A percentile compares a stretch with the other conserved stretches of the same genome.
phyloP scores from a whole-genome alignment of 1,140 invertebrate genomes.

The Mizuhopecten yessoensis region DNA sequence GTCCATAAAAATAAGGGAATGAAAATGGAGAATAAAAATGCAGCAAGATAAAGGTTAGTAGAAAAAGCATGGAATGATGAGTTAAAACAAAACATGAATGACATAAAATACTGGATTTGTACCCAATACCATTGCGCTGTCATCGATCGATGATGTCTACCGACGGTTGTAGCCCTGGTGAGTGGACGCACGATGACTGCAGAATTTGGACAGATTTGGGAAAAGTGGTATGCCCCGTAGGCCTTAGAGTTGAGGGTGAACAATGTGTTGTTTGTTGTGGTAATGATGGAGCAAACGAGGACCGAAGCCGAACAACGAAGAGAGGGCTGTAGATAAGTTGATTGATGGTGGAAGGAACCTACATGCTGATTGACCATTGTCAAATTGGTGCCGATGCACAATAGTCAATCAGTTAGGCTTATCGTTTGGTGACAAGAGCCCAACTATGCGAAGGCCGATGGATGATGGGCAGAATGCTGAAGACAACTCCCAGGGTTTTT shows the following conservation, averaged over 20 bases:
- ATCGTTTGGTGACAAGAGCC: not conserved
- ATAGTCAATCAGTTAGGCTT: not conserved
- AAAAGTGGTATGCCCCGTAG: conserved; percentile 15
- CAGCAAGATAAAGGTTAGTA: conserved; percentile 34
- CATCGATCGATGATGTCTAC: conserved; percentile 22
- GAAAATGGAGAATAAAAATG: not conserved
- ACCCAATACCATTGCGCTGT: conserved; percentile 26
- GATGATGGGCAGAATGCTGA: conserved; percentile 31
- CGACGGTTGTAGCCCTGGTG: not conserved
- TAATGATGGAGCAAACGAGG: conserved; percentile 30
- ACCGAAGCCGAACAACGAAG: conserved; percentile 31
- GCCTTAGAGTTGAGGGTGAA: conserved; percentile 12
- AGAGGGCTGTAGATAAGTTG: conserved; percentile 32
- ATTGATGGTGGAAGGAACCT: conserved; percentile 37
- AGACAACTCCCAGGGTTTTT: conserved; percentile 9
- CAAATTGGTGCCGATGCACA: not conserved
- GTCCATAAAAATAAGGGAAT: not conserved
- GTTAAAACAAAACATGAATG: conserved; percentile 39
- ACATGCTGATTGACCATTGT: conserved; percentile 12
- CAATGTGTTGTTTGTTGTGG: conserved; percentile 2
- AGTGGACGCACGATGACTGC: conserved; percentile 18
- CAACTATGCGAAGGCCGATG: not conserved
- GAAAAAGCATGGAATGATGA: conserved; percentile 25
- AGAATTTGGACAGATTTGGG: conserved; percentile 26
- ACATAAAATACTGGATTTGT: conserved; percentile 35